A percentile compares a stretch with the other conserved stretches of the same genome.
Conservation (phyloP, 1,140 invertebrate species). For the Gyrodactylus bullatarudis region DNA sequence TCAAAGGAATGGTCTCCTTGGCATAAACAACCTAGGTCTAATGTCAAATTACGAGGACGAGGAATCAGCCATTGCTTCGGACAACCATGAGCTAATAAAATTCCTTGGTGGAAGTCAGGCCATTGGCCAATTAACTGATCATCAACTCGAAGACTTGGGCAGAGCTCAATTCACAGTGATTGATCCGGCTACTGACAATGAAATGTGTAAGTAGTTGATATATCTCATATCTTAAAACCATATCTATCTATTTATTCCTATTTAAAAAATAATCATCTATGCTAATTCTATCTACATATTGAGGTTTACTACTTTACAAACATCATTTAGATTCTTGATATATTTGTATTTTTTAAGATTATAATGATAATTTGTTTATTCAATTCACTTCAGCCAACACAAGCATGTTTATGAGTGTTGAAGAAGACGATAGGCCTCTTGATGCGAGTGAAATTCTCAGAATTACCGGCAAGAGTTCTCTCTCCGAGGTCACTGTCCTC, state of each 20-base stretch:
- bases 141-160: not conserved
- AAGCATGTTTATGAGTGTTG: not conserved
- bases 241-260: too few species aligned
- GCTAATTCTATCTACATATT: too few species aligned
- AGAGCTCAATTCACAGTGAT: not conserved
- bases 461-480: not conserved
- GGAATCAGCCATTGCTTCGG: not conserved
- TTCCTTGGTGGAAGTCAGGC: not conserved
- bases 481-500: not conserved
- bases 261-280: too few species aligned
- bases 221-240: too few species aligned
- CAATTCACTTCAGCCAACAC: not conserved
- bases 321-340: too few species aligned
- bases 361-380: too few species aligned
- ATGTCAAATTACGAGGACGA: not conserved
- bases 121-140: not conserved
- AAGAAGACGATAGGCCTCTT: not conserved
- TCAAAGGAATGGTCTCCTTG: not conserved
- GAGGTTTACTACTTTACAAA: too few species aligned
- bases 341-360: too few species aligned
- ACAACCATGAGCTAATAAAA: not conserved
- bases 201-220: not conserved
- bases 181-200: not conserved
- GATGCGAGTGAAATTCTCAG: not conserved
- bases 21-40: not conserved